Evolutionary conservation across 2,888 invertebrate genomes (phyloP), one percentile per base, ranked within the genome.

Genomic region (Cheilosia soror): DNA sequence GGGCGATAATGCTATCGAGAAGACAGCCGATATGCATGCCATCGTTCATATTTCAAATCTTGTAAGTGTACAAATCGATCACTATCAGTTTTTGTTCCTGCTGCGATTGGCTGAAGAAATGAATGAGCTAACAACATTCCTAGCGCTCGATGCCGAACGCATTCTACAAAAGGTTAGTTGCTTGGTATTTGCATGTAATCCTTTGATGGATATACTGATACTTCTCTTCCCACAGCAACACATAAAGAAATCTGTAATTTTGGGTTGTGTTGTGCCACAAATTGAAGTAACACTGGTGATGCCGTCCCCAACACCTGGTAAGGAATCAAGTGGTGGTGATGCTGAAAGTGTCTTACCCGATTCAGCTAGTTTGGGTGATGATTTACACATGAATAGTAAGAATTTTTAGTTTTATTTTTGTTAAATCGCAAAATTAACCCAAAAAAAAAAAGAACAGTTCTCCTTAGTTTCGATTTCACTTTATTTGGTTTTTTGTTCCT

Each of bases 31-130:
- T 88, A 95, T 97, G 87, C 96, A 97, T 92, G 94, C 96, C 31
- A 94, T 98, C 63, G 96, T 96, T 0, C 95, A 97, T 89, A 95
- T 98, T 65, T 95, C 96, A 65, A 97, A 97, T 89, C 93, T 98
- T 89, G 95, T 98, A 66, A 97, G 97, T 87, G 93, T 98, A 4
- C 98, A 98, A 92, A 94, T 99, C 81, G 98, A 98, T 93, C 98
- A 98, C 92, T 98, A 97, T 92, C 98, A 98, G 93, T 96, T 96
- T 93, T 93, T 98, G 88, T 98, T 98, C 93, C 93, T 98, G 68
- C 92, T 98, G 92, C 93, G 98, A 68, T 93, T 98, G 89, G 93
- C 96, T 29, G 98, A 98, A 92, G 94, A 96, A 62, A 92, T 97
- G 40, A 94, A 96, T 0, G 97, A 97, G 92, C 93, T 97, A 93